Percentiles rank a stretch among this genome's conserved stretches.
phyloP scores from a whole-genome alignment of 2,888 invertebrate genomes.

The Ormyrus labotus region DNA sequence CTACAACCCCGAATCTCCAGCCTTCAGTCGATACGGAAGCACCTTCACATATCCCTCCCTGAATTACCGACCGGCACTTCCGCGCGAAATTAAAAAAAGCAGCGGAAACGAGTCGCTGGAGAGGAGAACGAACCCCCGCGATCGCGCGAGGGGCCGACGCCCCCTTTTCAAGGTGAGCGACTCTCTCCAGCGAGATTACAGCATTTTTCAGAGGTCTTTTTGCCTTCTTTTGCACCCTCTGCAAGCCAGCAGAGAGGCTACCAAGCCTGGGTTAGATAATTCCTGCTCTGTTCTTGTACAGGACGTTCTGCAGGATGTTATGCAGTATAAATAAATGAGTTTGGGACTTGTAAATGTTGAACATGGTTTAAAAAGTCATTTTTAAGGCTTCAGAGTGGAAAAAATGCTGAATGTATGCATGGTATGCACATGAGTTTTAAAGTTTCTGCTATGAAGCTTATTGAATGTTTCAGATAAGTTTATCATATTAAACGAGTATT shows the following conservation, averaged over 20 bases:
- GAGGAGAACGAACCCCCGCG: slow-evolving; percentile 65
- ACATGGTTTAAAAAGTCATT: background rate
- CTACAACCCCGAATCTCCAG: no score
- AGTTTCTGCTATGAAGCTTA: background rate
- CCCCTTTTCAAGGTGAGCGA: slow-evolving; percentile 70
- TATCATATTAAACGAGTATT: background rate
- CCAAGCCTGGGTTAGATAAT: slow-evolving; percentile 34
- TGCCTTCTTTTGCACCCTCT: slow-evolving; percentile 27
- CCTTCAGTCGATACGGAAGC: slow-evolving; percentile 9
- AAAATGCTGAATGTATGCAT: background rate
- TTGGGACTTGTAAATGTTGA: background rate
- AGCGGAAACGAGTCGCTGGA: slow-evolving; percentile 47
- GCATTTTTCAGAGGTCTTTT: slow-evolving; percentile 62
- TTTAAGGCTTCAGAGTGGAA: background rate
- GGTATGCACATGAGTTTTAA: background rate
- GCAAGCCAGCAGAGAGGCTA: background rate
- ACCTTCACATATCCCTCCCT: background rate
- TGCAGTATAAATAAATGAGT: slow-evolving; percentile 13
- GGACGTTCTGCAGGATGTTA: background rate
- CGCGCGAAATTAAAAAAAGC: slow-evolving; percentile 45
- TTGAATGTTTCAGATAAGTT: background rate
- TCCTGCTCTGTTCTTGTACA: background rate
- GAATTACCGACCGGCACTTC: slow-evolving; percentile 57
- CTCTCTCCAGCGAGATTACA: slow-evolving; percentile 65
- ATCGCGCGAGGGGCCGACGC: slow-evolving; percentile 64